Base-by-base conservation (phyloP, 2,888 invertebrate genomes). In the Drosophila nigritarsus region DNA sequence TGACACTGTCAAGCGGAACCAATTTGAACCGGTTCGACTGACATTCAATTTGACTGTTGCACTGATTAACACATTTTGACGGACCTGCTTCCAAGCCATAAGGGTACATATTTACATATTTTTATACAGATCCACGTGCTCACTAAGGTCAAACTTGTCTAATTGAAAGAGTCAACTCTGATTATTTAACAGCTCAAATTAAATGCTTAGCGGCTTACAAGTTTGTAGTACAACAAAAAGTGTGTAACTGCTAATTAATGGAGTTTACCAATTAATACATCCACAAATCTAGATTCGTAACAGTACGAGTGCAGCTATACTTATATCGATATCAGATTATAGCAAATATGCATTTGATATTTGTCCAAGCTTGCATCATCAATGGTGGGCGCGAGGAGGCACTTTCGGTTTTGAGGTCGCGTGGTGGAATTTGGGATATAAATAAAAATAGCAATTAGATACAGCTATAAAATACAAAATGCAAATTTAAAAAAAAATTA, bases 131-230 rank as follows among this genome's bases (percentile, higher is more conserved):
- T 9, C 58, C 80, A 80, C 66, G 81, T 76, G 80, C 58, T 8
- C 24, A 34, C 40, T 63, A 68, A 48, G 49, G 51, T 49, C 59
- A 65, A 81, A 64, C 58, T 53, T 36, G 42, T 71, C 90, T 89
- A 89, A 84, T 89, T 85, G 80, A 69, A 61, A 66, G 49, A 62
- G 60, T 59, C 82, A 74, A 89, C 73, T 73, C 79, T 69, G 65
- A 84, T 89, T 89, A 79, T 84, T 74, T 89, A 84, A 87, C 67
- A 69, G 53, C 66, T 71, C 30, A 74, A 72, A 78, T 78, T 65
- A 66, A 78, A 72, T 83, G 54, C 54, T 70, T 66, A 51, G 65
- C 66, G 48, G 54, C 54, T 73, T 75, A 54, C 71, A 72, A 73
- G 38, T 7, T 27, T 38, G 36, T n/a, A 38, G 27, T 30, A 65